Evolutionary conservation across 2,888 invertebrate genomes (phyloP).

Genomic region (Megastigmus dorsalis): DNA sequence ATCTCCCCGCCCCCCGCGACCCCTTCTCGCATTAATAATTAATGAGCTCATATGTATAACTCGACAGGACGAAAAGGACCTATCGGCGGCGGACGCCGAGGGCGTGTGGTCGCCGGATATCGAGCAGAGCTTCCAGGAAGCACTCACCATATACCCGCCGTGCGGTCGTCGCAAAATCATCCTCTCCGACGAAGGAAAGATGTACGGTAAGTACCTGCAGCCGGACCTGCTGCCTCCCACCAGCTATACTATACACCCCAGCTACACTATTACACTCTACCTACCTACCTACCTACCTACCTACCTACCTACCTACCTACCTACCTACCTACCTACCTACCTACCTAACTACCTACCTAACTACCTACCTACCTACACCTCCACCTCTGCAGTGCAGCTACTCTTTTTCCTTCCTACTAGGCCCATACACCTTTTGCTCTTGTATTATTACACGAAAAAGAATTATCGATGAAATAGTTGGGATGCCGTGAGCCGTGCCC

Average conservation of each 20-base stretch:
- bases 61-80: constrained; percentile 87
- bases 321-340: neutral
- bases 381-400: no score
- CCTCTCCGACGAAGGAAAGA: constrained; percentile 99
- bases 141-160: constrained; percentile 99
- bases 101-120: constrained; percentile 99
- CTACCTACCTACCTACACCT: neutral
- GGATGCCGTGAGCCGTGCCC: constrained; percentile 10
- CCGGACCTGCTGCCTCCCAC: neutral
- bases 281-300: neutral
- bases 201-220: constrained; percentile 96
- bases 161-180: constrained; percentile 99
- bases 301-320: neutral
- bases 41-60: constrained; percentile 18
- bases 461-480: constrained; percentile 35
- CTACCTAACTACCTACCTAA: neutral
- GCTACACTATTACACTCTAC: no score
- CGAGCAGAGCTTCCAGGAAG: constrained; percentile 99
- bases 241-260: no score
- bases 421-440: constrained; percentile 7
- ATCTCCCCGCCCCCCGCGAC: neutral
- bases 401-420: neutral
- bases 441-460: constrained; percentile 30
- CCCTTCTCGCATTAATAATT: constrained; percentile 39
- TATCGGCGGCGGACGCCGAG: constrained; percentile 98